Evolutionary conservation across 2,888 invertebrate species (phyloP).

Genomic region (Colletes collaris): DNA sequence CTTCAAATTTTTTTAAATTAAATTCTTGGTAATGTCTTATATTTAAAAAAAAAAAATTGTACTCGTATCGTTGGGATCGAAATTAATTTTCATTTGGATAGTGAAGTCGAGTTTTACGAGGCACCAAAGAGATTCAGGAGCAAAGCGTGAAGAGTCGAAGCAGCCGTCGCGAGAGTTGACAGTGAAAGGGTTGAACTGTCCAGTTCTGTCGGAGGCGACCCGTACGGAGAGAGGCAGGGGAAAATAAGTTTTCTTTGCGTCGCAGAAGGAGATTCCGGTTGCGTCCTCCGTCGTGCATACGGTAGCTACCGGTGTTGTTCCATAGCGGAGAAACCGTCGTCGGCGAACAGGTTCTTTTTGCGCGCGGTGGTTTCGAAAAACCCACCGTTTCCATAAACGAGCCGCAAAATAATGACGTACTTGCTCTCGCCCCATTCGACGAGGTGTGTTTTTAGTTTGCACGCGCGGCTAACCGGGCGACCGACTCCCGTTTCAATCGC

Average conservation of each 20-base stretch:
- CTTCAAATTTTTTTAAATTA: no score
- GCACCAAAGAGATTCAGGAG: no score
- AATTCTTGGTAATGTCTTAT: no score
- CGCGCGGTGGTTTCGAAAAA: constrained; percentile 58
- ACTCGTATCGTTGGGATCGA: no score
- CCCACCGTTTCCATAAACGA: constrained; percentile 69
- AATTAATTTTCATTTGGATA: no score
- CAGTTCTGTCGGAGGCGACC: constrained; percentile 13
- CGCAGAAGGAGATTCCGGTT: constrained; percentile 67
- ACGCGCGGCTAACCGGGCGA: background rate
- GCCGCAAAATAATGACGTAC: constrained; percentile 72
- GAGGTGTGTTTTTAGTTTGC: constrained; percentile 48
- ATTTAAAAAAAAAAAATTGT: no score
- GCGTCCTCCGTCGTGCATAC: constrained; percentile 55
- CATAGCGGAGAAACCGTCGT: constrained; percentile 27
- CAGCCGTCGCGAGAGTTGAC: no score
- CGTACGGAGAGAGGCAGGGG: background rate
- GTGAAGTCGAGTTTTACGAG: no score
- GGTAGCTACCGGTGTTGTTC: background rate
- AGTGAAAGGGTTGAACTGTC: no score
- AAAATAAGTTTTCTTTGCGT: constrained; percentile 55
- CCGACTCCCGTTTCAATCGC: constrained; percentile 18
- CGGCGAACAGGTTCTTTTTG: constrained; percentile 49
- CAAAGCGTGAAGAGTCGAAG: no score
- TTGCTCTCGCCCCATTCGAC: constrained; percentile 56